Evolutionary conservation across 2,797 vertebrate genomes (phyloP).

Genomic region (Spizella passerina): DNA sequence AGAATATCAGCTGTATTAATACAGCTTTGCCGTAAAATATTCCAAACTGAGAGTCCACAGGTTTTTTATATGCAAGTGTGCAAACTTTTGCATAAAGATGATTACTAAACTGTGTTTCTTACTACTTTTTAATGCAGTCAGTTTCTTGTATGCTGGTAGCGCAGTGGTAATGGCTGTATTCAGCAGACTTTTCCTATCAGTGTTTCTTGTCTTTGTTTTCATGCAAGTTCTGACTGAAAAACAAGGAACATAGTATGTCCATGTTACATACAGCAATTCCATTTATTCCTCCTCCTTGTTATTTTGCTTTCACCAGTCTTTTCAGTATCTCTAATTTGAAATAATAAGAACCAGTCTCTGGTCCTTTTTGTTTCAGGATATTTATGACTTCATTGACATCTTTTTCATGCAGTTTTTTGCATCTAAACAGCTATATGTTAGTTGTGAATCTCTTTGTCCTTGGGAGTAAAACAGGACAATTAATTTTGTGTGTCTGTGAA

Average conservation of each 20-base stretch:
- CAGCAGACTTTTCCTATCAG: background rate
- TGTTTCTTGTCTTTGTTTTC: background rate
- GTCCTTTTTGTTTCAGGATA: background rate
- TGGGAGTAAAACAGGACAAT: background rate
- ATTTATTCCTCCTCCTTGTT: background rate
- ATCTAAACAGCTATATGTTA: background rate
- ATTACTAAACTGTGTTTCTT: background rate
- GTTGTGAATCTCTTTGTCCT: background rate
- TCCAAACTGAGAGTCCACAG: background rate
- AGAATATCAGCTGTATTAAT: background rate
- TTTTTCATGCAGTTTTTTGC: background rate
- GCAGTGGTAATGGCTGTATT: background rate
- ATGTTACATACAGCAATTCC: background rate
- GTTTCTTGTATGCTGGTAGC: background rate
- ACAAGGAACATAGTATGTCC: background rate
- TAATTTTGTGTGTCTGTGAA: background rate
- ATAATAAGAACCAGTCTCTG: background rate
- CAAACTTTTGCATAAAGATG: background rate
- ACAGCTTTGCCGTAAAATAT: rapidly evolving
- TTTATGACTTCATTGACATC: background rate
- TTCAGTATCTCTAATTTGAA: background rate
- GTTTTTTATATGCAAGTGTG: background rate
- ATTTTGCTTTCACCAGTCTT: background rate
- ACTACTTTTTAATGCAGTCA: background rate
- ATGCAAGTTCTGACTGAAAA: background rate